These are phyloP conservation scores for Cochlearius cochlearius DNA, from an alignment of 2,113 vertebrate genomes.

Conservation along the genomic window DNA sequence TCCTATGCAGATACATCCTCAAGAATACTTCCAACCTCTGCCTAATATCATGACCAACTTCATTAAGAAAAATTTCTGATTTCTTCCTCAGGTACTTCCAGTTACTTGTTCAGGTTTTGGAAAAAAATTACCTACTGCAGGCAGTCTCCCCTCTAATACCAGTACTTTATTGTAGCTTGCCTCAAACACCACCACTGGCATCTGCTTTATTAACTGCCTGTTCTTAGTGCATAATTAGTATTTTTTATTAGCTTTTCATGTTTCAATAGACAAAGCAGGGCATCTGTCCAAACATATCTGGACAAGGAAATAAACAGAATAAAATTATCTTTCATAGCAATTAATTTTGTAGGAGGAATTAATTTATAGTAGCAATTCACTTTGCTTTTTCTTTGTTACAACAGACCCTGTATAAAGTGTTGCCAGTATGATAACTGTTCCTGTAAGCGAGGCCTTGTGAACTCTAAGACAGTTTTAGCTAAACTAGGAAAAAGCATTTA, in stretches of 20 bases:
- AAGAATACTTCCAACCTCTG: not conserved
- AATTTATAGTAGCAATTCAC: not conserved
- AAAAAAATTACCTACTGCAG: not conserved
- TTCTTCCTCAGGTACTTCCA: not conserved
- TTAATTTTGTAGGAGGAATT: conserved; percentile 15
- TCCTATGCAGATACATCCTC: not conserved
- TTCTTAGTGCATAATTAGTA: not conserved
- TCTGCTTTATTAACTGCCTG: not conserved
- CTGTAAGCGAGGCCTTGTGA: not conserved
- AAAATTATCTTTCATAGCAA: not conserved
- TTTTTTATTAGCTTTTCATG: conserved; percentile 16
- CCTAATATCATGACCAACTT: not conserved
- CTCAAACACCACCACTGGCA: not conserved
- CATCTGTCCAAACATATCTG: conserved; percentile 17
- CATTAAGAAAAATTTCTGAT: not conserved
- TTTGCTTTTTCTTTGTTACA: not conserved
- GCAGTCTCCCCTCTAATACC: not conserved
- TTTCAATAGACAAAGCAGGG: not conserved
- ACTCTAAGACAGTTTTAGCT: not conserved
- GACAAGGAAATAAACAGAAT: not conserved
- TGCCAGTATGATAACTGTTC: not conserved
- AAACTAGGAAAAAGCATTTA: not conserved
- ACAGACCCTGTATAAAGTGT: not conserved
- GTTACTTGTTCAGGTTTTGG: not conserved
- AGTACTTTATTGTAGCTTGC: not conserved